phyloP scores from a whole-genome alignment of 2,888 invertebrate genomes.

The Imbricaverruca yamaguchii region DNA sequence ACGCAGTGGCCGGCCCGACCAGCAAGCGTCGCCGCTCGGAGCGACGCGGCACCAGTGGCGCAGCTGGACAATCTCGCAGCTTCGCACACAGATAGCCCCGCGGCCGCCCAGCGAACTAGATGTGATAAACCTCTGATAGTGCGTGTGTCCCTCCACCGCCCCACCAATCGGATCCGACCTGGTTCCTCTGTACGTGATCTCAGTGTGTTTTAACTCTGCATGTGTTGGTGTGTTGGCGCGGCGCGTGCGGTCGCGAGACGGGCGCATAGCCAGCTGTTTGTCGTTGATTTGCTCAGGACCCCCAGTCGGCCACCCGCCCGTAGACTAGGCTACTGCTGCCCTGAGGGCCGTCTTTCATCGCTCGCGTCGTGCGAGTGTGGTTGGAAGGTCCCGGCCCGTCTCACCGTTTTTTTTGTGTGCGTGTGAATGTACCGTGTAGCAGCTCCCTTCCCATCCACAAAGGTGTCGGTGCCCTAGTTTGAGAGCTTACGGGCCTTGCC shows the following conservation, averaged over 20 bases:
- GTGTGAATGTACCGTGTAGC: constrained; percentile 6
- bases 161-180: not conserved
- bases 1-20: not conserved
- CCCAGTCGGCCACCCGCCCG: not conserved
- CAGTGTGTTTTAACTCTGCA: constrained; percentile 21
- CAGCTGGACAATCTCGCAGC: too few relatives aligned
- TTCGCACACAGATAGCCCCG: not conserved
- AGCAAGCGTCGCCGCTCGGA: not conserved
- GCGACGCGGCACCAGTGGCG: not conserved
- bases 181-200: constrained; percentile 7
- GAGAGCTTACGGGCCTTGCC: constrained; percentile 5
- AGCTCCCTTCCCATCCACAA: not conserved
- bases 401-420: constrained; percentile 11
- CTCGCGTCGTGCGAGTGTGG: not conserved
- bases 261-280: not conserved
- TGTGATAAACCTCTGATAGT: constrained; percentile 3
- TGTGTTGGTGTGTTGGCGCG: constrained; percentile 7
- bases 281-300: constrained; percentile 19
- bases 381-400: not conserved
- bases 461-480: constrained; percentile 3
- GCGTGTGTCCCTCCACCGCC: not conserved
- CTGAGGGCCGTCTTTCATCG: constrained; percentile 6
- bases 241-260: not conserved
- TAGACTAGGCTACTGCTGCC: not conserved
- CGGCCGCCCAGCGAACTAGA: not conserved